Base-by-base conservation (phyloP, 2,888 invertebrate species). In the Ennomos erosarius region DNA sequence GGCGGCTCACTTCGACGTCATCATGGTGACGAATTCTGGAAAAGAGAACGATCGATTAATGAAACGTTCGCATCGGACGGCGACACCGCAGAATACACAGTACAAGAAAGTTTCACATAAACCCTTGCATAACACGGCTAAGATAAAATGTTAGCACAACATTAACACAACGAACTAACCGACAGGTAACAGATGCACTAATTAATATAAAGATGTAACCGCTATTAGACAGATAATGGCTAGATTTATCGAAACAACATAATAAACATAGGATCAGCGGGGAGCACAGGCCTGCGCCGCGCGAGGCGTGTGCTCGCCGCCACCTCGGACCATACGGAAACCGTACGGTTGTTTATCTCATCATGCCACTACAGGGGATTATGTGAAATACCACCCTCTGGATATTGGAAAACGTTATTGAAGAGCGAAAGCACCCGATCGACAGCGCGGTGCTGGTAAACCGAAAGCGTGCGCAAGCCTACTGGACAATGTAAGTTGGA, bases 21-120 rank as follows among this genome's bases (percentile, higher is more conserved):
- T 98, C 98, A 98, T 98, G 95, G 98, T 98, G 95, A 98, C 98
- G 95, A 98, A 98, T 95, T 98, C 98, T 98, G 96, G 37, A 96
- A 85, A 89, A 87, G 80, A 84, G 73, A 77, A 67, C 68, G 60
- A 57, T 51, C 2, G 44, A 75, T 85, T 74, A 85, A 74, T 64
- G 16, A 8, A 44, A 34, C 51, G 62, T 45, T 9, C 5, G 4
- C 45, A 9, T 12, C 36, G 36, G 47, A 3, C 35, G 43, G 10
- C 13, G 11, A 39, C 38, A 43, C 40, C 48, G 37, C 47, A 34
- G 46, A 13, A 16, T 0, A 36, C 33, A 47, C 13, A 44, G 33
- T 43, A 42, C 56, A 42, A 49, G 53, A 60, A 52, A 59, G 40
- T 67, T 64, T 68, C 72, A 77, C 77, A 77, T 70, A 65, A 71